Base-by-base conservation (phyloP, 2,113 vertebrate genomes). In the Ophthalmolycus amberensis region DNA sequence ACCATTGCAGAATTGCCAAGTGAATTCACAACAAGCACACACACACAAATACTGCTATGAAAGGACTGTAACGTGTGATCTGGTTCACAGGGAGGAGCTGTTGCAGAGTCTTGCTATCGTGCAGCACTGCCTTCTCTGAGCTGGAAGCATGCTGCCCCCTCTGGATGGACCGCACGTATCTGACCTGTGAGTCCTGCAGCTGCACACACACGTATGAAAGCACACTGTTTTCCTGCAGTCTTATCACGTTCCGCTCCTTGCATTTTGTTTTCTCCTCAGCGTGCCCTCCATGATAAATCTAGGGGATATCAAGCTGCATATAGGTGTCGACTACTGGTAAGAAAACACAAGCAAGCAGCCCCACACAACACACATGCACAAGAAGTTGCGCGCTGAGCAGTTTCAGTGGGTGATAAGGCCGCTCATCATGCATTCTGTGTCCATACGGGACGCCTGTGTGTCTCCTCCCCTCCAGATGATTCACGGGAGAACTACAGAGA, bases 51-150 rank as follows among this genome's bases (percentile, higher is more conserved):
- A 18, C 52, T 37, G 25, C 56, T 52, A 1, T 70, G 10, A 20
- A 25, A 10, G 4, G 20, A 37, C 42, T 88, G 79, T 81, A 72
- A 88, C 89, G 76, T 73, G 40, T 44, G 32, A 11, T 34, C 18
- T 79, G 42, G 11, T 72, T 85, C 77, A 71, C 93, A 99, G 97
- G 95, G 97, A 98, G 95, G 97, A 97, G 88, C 94, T 98, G 88
- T 96, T 97, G 44, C 97, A 98, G 93, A 96, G 96, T 90, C 95
- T 99, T 63, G 95, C 97, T 60, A 95, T 98, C n/a, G 96, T 98
- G 71, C 97, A 98, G 80, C 97, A 97, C 92, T 97, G 97, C 94
- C 94, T 98, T 65, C 97, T 97, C 74, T 97, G 97, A 82, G 97
- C 97, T 73, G 97, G 97, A 82, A 97, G 96, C 83, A 67, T 97